Base-by-base conservation (phyloP, 2,113 vertebrate species). In the Choloepus hoffmanni region DNA sequence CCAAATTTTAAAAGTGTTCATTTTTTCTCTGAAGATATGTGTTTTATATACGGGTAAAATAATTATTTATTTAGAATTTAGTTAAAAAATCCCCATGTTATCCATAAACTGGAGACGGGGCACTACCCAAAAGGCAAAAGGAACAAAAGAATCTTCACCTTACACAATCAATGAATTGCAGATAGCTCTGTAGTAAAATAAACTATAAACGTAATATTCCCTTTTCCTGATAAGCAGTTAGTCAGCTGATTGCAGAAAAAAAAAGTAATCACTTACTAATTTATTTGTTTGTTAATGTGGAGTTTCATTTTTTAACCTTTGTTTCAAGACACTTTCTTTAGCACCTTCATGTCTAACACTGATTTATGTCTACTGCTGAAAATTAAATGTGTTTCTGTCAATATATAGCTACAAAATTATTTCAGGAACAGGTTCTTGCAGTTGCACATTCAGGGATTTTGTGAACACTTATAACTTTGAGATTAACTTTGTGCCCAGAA, bases 221-320 rank as follows among this genome's bases (percentile, higher is more conserved):
- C 19, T 81, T 92, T 68, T 58, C 21, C 24, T 79, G 48, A 26
- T 11, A 60, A 60, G n/a, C 60, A n/a, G 19, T 62, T 62, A 23
- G 14, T 53, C 36, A 67, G 18, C 0, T 19, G 24, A 63, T 13
- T 26, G 2, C 26, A 18, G 6, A 45, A 45, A 45, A 18, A 7
- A 90, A 18, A 74, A 15, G 5, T 48, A 36, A 16, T 53, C 1
- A 3, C 5, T 43, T 85, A 45, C 63, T 18, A 55, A 50, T 78
- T 33, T 19, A 43, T 88, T 85, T 76, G 19, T 40, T 90, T 95
- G 36, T 73, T 70, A 19, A 70, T 45, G 15, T 65, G 18, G 19
- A 28, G 24, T 92, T 94, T 67, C 50, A 23, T 65, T 89, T 95
- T 40, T 28, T 90, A 87, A 40, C 6, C 53, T 70, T 74, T 77